Evolutionary conservation across 2,888 invertebrate genomes (phyloP).

Genomic region (Fragum whitleyi): DNA sequence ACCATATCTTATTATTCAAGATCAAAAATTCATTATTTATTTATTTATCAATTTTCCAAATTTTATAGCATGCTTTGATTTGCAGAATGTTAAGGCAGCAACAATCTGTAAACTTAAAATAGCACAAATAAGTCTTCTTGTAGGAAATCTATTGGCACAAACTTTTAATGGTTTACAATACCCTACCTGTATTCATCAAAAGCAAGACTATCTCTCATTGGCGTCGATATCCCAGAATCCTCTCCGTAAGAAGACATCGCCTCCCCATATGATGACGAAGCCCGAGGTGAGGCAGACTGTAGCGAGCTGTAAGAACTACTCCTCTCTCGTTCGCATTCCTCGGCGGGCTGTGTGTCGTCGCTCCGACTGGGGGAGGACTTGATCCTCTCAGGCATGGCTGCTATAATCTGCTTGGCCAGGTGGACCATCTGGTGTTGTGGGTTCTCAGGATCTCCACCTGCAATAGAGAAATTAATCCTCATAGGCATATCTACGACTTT

Average conservation of each 20-base stretch:
- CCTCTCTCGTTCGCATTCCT: slow-evolving; percentile 75
- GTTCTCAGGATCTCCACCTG: slow-evolving; percentile 56
- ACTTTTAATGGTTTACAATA: no score
- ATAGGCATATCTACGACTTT: no score
- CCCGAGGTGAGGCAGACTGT: slow-evolving; percentile 78
- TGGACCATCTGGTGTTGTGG: slow-evolving; percentile 87
- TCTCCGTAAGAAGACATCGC: slow-evolving; percentile 83
- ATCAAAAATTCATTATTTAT: no score
- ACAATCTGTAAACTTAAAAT: no score
- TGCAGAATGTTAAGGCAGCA: no score
- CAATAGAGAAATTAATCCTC: not conserved
- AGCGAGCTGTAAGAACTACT: slow-evolving; percentile 91
- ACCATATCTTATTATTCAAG: no score
- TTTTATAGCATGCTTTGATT: no score
- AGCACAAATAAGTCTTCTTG: no score
- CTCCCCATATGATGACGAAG: slow-evolving; percentile 83
- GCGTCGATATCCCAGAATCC: slow-evolving; percentile 84
- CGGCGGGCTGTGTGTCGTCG: slow-evolving; percentile 70
- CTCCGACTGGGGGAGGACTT: slow-evolving; percentile 89
- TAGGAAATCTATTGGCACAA: no score
- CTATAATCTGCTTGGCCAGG: slow-evolving; percentile 98
- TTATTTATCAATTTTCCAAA: no score
- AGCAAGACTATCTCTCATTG: slow-evolving; percentile 81
- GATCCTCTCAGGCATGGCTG: slow-evolving; percentile 98
- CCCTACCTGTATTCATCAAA: slow-evolving; percentile 83